These are phyloP conservation scores for Hetaerina titia DNA, from an alignment of 2,888 invertebrate species.

Conservation along the genomic window DNA sequence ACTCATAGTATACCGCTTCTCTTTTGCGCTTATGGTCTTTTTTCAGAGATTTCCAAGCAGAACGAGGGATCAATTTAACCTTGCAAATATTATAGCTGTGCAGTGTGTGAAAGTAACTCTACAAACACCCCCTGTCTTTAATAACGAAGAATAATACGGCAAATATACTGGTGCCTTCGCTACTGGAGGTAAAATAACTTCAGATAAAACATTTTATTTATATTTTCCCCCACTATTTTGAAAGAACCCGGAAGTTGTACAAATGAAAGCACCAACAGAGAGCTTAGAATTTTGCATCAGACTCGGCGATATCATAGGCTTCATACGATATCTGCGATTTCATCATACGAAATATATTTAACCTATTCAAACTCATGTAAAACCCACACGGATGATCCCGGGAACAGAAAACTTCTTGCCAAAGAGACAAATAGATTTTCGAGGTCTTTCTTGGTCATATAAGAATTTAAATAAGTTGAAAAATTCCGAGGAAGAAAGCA, in stretches of 20 bases:
- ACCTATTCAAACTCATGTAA: neutral
- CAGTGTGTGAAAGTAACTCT: too few relatives aligned
- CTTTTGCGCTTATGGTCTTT: too few relatives aligned
- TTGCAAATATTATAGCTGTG: too few relatives aligned
- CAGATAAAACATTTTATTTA: neutral
- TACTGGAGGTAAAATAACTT: too few relatives aligned
- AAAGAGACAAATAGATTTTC: neutral
- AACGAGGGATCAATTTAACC: too few relatives aligned
- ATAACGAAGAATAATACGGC: too few relatives aligned
- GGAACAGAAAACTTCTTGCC: neutral
- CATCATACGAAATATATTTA: neutral
- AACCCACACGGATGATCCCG: neutral
- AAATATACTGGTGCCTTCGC: too few relatives aligned
- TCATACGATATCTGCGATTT: neutral
- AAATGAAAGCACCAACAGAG: neutral
- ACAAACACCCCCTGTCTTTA: too few relatives aligned
- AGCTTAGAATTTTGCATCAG: neutral
- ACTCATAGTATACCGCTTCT: too few relatives aligned
- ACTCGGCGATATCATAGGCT: neutral
- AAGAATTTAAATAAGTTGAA: neutral
- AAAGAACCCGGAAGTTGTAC: neutral
- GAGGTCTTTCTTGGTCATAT: neutral
- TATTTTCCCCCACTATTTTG: neutral
- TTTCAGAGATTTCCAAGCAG: too few relatives aligned
- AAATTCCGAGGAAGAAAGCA: neutral